A percentile compares a stretch with the other conserved stretches of the same genome.
Conservation (phyloP, 2,113 vertebrate genomes). For the Proteles cristata region DNA sequence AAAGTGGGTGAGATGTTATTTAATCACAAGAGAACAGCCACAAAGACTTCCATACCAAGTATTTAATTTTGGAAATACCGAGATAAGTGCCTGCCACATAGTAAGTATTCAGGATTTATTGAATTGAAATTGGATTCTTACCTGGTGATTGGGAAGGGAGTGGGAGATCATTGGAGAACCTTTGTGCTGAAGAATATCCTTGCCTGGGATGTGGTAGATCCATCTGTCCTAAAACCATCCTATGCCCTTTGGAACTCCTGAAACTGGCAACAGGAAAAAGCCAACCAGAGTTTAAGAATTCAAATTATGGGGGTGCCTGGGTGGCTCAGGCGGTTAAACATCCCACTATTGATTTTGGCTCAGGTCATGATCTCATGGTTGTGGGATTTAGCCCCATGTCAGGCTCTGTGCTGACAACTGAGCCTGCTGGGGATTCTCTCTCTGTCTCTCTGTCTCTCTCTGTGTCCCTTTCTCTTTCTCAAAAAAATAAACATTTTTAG, state of each 20-base stretch:
- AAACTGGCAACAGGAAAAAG: constrained; percentile 43
- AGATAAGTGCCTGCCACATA: constrained; percentile 12
- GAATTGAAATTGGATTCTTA: neutral
- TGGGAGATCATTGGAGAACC: neutral
- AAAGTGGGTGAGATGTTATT: neutral
- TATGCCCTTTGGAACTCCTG: neutral
- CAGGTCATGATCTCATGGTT: too few species aligned
- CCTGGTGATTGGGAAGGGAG: neutral
- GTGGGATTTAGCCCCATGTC: too few species aligned
- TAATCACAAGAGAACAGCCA: neutral
- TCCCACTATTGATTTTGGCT: too few species aligned
- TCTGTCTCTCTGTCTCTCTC: too few species aligned
- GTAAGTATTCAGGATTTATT: constrained; percentile 19
- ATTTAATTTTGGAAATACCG: constrained; percentile 49
- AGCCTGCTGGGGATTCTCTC: too few species aligned
- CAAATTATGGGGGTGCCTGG: neutral
- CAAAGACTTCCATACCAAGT: neutral
- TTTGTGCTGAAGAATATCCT: constrained; percentile 43
- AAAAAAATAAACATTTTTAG: too few species aligned
- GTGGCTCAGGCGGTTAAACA: too few species aligned
- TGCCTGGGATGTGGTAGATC: neutral
- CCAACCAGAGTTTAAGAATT: constrained; percentile 8
- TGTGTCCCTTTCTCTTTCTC: too few species aligned
- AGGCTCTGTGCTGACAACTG: too few species aligned
- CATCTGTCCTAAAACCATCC: neutral